These are phyloP conservation scores for Trochalopteron elliotii DNA, from an alignment of 2,113 vertebrate species.

Conservation along the genomic window DNA sequence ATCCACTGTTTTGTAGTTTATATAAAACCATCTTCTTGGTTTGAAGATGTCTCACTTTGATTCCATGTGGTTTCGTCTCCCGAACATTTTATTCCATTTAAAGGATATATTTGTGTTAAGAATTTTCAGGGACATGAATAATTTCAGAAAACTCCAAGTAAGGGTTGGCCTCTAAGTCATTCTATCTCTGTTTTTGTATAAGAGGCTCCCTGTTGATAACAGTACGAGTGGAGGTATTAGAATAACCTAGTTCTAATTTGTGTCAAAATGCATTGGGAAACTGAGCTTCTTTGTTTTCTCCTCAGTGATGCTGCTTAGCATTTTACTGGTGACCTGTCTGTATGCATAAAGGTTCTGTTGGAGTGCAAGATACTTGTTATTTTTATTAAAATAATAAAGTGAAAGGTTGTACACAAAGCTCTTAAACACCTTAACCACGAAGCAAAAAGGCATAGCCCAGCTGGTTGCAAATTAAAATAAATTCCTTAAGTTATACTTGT, in stretches of 20 bases:
- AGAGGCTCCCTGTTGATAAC: background rate
- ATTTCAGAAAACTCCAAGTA: background rate
- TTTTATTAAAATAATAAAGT: background rate
- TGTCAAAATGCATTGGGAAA: background rate
- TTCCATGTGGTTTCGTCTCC: background rate
- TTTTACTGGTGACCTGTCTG: background rate
- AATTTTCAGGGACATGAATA: background rate
- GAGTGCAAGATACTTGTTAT: background rate
- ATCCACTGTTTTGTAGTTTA: background rate
- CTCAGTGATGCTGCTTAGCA: background rate
- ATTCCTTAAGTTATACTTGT: background rate
- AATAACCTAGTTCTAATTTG: background rate
- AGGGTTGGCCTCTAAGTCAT: background rate
- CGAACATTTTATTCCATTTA: background rate
- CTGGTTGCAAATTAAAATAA: background rate
- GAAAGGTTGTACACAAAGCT: background rate
- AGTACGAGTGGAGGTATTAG: background rate
- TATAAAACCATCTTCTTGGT: background rate
- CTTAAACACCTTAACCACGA: background rate
- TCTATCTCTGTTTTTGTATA: background rate
- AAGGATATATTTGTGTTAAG: background rate
- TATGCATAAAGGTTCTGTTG: background rate
- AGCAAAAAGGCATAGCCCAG: background rate
- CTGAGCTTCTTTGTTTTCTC: background rate
- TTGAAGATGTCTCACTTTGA: background rate